phyloP scores from a whole-genome alignment of 2,888 invertebrate species.

The Agapostemon virescens region DNA sequence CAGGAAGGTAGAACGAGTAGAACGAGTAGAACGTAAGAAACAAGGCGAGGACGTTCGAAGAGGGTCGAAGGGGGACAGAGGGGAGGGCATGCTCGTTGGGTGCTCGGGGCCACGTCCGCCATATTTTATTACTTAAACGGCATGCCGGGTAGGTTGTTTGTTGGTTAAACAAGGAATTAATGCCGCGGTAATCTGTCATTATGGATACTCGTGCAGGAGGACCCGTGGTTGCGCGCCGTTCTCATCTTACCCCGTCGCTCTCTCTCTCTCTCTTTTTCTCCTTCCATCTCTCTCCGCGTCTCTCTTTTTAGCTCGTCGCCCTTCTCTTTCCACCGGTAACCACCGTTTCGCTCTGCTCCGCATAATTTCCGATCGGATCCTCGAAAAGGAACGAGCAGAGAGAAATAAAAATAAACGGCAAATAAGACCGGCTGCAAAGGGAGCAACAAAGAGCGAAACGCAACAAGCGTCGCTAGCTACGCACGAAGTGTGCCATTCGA shows the following conservation, averaged over 20 bases:
- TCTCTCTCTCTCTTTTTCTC: conserved; percentile 25
- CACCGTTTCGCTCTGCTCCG: conserved; percentile 33
- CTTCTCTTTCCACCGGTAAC: conserved; percentile 10
- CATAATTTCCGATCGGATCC: conserved; percentile 55
- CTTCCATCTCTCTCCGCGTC: conserved; percentile 10
- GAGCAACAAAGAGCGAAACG: conserved; percentile 1
- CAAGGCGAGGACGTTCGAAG: conserved; percentile 25
- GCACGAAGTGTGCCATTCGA: conserved; percentile 60
- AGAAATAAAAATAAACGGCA: background rate
- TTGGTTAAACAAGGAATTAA: conserved; percentile 77
- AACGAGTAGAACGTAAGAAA: background rate
- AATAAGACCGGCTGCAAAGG: conserved; percentile 11
- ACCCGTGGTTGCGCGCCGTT: conserved; percentile 61
- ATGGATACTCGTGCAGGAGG: conserved; percentile 70
- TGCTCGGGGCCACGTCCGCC: conserved; percentile 68
- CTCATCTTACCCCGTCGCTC: conserved; percentile 33
- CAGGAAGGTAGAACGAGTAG: no score
- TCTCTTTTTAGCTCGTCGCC: conserved; percentile 27
- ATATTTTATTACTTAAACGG: conserved; percentile 77
- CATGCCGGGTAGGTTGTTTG: conserved; percentile 73
- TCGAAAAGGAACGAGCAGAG: background rate
- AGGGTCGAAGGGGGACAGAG: conserved; percentile 37
- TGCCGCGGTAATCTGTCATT: conserved; percentile 75
- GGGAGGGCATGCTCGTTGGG: conserved; percentile 57
- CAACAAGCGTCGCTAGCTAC: conserved; percentile 32